phyloP scores from a whole-genome alignment of 1,140 invertebrate genomes.

The Diorhabda carinulata region DNA sequence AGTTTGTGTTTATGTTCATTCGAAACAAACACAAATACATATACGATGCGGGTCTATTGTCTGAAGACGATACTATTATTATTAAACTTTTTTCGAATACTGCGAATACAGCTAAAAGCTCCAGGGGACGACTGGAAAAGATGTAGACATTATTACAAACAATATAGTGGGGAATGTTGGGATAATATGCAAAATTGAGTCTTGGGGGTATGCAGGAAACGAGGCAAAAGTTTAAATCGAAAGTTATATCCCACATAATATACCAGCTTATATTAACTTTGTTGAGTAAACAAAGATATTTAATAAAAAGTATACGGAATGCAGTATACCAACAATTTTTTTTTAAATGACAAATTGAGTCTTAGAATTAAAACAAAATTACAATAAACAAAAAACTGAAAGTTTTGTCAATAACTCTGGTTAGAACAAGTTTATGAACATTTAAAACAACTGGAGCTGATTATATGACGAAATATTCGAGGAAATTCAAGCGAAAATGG shows the following conservation, averaged over 20 bases:
- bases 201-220: not conserved
- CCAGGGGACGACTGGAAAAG: not conserved
- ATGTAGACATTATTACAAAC: not conserved
- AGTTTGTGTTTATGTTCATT: not conserved
- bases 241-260: not conserved
- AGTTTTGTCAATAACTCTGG: too few species aligned
- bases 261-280: too few species aligned
- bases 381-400: too few species aligned
- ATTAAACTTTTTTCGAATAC: constrained; percentile 3
- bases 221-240: not conserved
- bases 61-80: not conserved
- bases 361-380: too few species aligned
- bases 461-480: too few species aligned
- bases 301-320: too few species aligned
- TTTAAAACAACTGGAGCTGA: too few species aligned
- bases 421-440: too few species aligned
- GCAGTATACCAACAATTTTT: too few species aligned
- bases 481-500: too few species aligned
- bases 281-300: too few species aligned
- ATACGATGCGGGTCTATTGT: not conserved
- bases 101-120: not conserved
- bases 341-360: too few species aligned
- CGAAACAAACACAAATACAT: not conserved
- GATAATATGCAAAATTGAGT: constrained; percentile 1
- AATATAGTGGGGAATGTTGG: not conserved